phyloP scores from a whole-genome alignment of 2,113 vertebrate genomes.

The Corythornis vintsioides region DNA sequence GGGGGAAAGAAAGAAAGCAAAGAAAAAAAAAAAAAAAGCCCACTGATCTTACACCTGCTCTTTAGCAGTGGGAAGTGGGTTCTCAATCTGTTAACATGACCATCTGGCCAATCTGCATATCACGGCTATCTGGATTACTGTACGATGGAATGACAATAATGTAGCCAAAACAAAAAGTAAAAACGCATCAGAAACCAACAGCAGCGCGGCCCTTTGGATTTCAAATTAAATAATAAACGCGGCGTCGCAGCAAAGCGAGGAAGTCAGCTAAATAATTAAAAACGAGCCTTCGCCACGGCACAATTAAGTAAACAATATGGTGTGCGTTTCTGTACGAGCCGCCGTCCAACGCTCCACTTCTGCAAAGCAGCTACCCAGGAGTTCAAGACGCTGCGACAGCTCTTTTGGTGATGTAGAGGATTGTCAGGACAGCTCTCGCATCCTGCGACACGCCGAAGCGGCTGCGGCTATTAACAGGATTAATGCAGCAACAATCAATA shows the following conservation, averaged over 20 bases:
- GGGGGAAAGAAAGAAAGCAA: not conserved
- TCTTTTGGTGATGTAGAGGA: conserved; percentile 8
- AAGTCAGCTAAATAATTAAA: conserved; percentile 64
- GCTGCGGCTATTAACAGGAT: conserved; percentile 43
- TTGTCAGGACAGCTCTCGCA: conserved; percentile 40
- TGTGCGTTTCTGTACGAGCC: not conserved
- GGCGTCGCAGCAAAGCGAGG: conserved; percentile 21
- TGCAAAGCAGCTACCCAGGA: not conserved
- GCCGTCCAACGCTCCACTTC: not conserved
- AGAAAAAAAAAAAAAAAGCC: conserved; percentile 19
- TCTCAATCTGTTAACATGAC: conserved; percentile 82
- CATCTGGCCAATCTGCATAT: conserved; percentile 84
- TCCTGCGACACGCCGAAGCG: not conserved
- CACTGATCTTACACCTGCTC: conserved; percentile 81
- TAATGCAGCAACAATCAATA: conserved; percentile 19
- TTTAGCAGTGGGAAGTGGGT: conserved; percentile 81
- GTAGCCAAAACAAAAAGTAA: conserved; percentile 71
- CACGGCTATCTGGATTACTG: conserved; percentile 73
- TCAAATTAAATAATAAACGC: conserved; percentile 62
- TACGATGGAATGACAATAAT: conserved; percentile 79
- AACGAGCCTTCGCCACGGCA: conserved; percentile 3
- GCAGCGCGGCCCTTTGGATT: conserved; percentile 51
- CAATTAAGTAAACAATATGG: conserved; percentile 59
- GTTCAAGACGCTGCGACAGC: not conserved
- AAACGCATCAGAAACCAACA: conserved; percentile 66